A percentile compares a stretch with the other conserved stretches of the same genome.
phyloP scores from a whole-genome alignment of 1,140 invertebrate genomes.

The Drosophila chauvacae region DNA sequence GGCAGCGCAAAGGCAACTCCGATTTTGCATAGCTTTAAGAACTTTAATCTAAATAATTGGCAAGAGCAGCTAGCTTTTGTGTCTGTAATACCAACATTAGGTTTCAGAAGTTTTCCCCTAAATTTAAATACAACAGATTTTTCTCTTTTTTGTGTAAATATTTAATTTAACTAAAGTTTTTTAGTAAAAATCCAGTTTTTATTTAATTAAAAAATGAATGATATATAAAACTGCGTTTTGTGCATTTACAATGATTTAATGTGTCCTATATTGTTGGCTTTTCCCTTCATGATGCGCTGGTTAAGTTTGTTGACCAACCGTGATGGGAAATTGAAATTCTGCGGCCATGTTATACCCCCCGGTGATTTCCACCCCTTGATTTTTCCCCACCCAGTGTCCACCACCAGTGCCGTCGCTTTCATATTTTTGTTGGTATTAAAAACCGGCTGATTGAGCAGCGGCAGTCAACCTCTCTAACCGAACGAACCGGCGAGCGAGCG shows the following conservation, averaged over 20 bases:
- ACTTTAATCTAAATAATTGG: slow-evolving; percentile 25
- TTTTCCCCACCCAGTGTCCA: slow-evolving; percentile 2
- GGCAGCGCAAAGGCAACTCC: slow-evolving; percentile 44
- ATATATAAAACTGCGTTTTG: no score
- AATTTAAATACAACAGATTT: background rate
- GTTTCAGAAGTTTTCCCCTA: background rate
- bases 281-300: background rate
- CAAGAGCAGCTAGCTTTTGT: background rate
- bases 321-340: slow-evolving; percentile 21
- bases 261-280: background rate
- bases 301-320: slow-evolving; percentile 13
- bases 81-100: background rate
- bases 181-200: background rate
- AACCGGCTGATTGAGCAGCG: slow-evolving; percentile 39
- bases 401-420: slow-evolving; percentile 3
- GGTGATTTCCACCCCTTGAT: background rate
- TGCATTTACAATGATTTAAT: slow-evolving; percentile 3
- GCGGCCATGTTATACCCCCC: slow-evolving; percentile 4
- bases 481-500: background rate
- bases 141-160: background rate
- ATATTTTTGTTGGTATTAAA: slow-evolving; percentile 42
- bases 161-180: background rate
- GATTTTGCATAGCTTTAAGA: slow-evolving; percentile 58
- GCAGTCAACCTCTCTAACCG: slow-evolving; percentile 16
- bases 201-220: background rate